Percentiles rank a stretch among this genome's conserved stretches.
These are phyloP conservation scores for Neostethus bicornis DNA, from an alignment of 2,797 vertebrate genomes.

Conservation along the genomic window DNA sequence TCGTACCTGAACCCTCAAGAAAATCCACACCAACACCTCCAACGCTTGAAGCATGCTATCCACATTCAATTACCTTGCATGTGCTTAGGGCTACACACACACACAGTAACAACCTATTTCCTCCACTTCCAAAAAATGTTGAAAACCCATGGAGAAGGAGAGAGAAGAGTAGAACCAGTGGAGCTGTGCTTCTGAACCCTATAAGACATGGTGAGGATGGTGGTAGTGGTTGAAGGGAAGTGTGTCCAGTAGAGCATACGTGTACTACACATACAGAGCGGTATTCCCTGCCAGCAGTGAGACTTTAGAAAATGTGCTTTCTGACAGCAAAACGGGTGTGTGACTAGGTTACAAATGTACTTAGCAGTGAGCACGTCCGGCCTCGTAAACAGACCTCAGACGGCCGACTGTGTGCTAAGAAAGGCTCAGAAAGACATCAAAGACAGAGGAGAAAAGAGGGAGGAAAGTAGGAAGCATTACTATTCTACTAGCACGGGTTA, in stretches of 20 bases:
- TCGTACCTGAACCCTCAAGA: background rate
- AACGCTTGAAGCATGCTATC: conserved; percentile 1
- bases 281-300: conserved; percentile 72
- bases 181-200: conserved; percentile 71
- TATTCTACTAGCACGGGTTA: conserved; percentile 74
- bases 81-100: conserved; percentile 19
- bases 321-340: conserved; percentile 56
- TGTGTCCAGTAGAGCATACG: conserved; percentile 30
- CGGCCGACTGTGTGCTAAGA: conserved; percentile 64
- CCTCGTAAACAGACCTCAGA: conserved; percentile 53
- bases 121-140: conserved; percentile 8
- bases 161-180: conserved; percentile 21
- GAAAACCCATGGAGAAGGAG: conserved; percentile 8
- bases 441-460: conserved; percentile 54
- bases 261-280: conserved; percentile 39
- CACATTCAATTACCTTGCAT: conserved; percentile 35
- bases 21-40: background rate
- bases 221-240: conserved; percentile 42
- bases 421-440: conserved; percentile 72
- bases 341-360: conserved; percentile 36
- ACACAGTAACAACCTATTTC: conserved; percentile 3
- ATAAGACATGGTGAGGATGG: conserved; percentile 39
- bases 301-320: conserved; percentile 77
- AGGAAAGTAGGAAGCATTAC: conserved; percentile 69
- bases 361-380: conserved; percentile 52